Evolutionary conservation across 2,888 invertebrate species (phyloP), one percentile per base, ranked within the genome.

Genomic region (Boloria selene): DNA sequence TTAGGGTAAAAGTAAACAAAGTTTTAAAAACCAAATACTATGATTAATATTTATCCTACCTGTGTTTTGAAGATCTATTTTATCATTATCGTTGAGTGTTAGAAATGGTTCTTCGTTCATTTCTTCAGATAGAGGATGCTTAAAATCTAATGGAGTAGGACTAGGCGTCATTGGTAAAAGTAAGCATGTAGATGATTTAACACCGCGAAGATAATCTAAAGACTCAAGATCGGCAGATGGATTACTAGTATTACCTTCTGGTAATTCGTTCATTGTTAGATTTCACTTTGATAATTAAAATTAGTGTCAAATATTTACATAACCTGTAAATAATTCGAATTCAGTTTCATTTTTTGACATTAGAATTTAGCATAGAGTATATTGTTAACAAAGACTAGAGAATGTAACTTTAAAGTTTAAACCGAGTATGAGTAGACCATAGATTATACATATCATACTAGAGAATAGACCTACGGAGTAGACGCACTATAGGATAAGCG

Each of bases 161-260:
- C 93, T 94, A 6, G 94, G 94, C 38, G 94, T 94, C 54, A 84
- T 83, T 18, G 93, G 89, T 50, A 95, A 80, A 50, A 95, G 85
- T 52, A 95, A 93, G 78, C 94, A 95, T 74, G 94, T 95, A 59
- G 95, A 95, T 1, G 94, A 94, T 74, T 94, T 93, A 70, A 95
- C 95, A 68, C 94, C 95, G 45, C 87, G 86, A 65, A 92, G 82
- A 76, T 90, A 92, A 73, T 90, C 90, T 75, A 88, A 81, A 65
- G 86, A 79, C 68, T 89, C 90, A 67, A 88, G 75, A 71, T 85
- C 87, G 47, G 80, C 74, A 17, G 77, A 80, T 61, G 75, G 83
- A 71, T 80, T 80, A 68, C 73, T 80, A 45, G 67, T 68, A 72
- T 77, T 82, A 69, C 76, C 82, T 72, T 88, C 89, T 13, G 86